Conservation (phyloP, 2,888 invertebrate species). For the Diplazon laetatorius region DNA sequence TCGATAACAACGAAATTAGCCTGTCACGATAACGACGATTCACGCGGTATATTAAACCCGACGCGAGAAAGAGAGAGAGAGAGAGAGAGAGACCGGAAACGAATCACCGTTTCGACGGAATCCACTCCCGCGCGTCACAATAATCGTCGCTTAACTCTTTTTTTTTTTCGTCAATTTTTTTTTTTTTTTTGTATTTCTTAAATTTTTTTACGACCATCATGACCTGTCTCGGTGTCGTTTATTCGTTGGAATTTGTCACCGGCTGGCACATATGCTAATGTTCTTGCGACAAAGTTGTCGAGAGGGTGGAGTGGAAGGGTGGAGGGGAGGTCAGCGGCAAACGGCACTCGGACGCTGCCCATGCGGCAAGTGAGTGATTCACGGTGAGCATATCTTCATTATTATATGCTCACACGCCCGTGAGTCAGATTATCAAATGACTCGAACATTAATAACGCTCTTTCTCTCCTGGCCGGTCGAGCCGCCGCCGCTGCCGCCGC, state of each 20-base stretch:
- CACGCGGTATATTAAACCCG: too few species aligned
- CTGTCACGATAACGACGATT: too few species aligned
- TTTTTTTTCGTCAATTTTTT: conserved; percentile 3
- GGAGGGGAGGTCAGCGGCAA: conserved; percentile 10
- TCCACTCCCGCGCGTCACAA: conserved; percentile 4
- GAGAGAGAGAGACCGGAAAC: conserved; percentile 48
- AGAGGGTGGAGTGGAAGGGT: not conserved
- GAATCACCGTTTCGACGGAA: conserved; percentile 44
- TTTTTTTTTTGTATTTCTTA: too few species aligned
- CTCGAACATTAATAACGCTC: conserved; percentile 60
- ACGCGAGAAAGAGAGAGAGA: too few species aligned
- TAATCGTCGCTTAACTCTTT: conserved; percentile 16
- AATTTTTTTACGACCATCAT: conserved; percentile 36
- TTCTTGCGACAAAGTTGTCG: conserved; percentile 2
- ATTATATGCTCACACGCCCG: conserved; percentile 49
- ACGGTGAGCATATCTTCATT: conserved; percentile 45
- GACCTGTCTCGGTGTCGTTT: conserved; percentile 26
- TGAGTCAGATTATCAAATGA: conserved; percentile 67
- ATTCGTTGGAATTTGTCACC: conserved; percentile 49
- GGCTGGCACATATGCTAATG: conserved; percentile 41
- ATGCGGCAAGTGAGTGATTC: conserved; percentile 60
- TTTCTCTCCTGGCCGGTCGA: conserved; percentile 30
- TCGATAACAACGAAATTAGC: conserved; percentile 54
- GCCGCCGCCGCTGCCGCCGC: too few species aligned
- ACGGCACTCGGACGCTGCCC: conserved; percentile 34